A percentile compares a stretch with the other conserved stretches of the same genome.
Evolutionary conservation across 2,888 invertebrate genomes (phyloP).

Genomic region (Xestia xanthographa): DNA sequence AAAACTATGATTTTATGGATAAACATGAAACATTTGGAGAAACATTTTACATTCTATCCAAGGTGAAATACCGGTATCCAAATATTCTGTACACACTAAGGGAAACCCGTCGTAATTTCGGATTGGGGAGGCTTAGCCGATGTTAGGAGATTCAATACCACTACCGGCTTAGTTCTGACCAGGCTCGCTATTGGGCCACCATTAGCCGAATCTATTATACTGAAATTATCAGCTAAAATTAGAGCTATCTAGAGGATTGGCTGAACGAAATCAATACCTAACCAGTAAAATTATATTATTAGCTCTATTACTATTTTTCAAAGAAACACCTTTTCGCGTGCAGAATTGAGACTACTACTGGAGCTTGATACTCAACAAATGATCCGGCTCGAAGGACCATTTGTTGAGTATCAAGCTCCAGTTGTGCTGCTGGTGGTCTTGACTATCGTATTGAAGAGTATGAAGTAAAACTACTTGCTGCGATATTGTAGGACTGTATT

Average conservation of each 20-base stretch:
- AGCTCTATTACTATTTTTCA: not conserved
- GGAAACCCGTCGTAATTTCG: conserved; percentile 32
- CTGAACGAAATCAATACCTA: not conserved
- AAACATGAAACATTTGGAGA: too few species aligned
- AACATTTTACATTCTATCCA: too few species aligned
- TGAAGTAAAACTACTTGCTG: too few species aligned
- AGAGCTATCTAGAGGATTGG: not conserved
- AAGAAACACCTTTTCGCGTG: not conserved
- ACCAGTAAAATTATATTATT: not conserved
- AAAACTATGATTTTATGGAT: not conserved
- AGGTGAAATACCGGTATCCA: not conserved
- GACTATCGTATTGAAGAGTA: too few species aligned
- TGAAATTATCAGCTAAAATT: not conserved
- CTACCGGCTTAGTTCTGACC: not conserved
- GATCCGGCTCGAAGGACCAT: too few species aligned
- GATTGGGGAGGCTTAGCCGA: conserved; percentile 3
- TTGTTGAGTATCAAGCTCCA: too few species aligned
- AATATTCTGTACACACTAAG: not conserved
- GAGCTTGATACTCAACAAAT: too few species aligned
- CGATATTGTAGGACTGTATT: too few species aligned
- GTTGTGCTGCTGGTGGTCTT: too few species aligned
- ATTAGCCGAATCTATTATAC: conserved; percentile 3
- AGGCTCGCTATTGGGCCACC: not conserved
- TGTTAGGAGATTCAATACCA: conserved; percentile 26
- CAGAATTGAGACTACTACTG: not conserved